These are phyloP conservation scores for Argyresthia albistria DNA, from an alignment of 2,888 invertebrate genomes.

Conservation along the genomic window DNA sequence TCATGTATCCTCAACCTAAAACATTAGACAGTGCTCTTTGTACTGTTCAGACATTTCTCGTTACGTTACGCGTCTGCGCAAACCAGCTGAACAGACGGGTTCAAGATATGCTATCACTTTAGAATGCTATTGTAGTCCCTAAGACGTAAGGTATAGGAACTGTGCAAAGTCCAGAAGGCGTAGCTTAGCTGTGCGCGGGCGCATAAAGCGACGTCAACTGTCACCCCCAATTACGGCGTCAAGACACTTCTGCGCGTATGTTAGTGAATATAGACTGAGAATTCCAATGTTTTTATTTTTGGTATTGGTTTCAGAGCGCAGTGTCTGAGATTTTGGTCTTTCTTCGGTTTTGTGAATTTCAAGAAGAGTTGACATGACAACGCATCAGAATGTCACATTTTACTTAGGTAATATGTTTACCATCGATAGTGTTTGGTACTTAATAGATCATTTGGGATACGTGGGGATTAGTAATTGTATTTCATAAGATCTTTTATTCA, in stretches of 20 bases:
- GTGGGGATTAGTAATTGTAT: too few relatives aligned
- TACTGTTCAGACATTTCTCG: neutral
- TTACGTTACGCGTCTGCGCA: conserved; percentile 48
- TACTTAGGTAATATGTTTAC: too few relatives aligned
- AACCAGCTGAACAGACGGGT: conserved; percentile 27
- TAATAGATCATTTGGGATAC: too few relatives aligned
- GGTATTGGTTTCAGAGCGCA: neutral
- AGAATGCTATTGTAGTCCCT: too few relatives aligned
- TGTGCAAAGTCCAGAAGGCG: neutral
- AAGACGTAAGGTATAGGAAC: too few relatives aligned
- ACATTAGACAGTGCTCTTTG: neutral
- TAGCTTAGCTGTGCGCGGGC: conserved; percentile 25
- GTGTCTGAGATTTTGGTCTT: neutral
- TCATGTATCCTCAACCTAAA: neutral
- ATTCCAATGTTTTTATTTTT: neutral
- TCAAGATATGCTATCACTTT: neutral
- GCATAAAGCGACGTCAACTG: conserved; percentile 43
- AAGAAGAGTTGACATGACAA: too few relatives aligned
- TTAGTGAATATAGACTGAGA: conserved; percentile 7
- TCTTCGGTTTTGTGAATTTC: neutral
- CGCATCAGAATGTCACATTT: neutral
- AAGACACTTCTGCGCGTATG: conserved; percentile 49
- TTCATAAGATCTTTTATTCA: too few relatives aligned
- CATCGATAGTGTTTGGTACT: too few relatives aligned
- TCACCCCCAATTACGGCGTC: conserved; percentile 62